Evolutionary conservation across 2,113 vertebrate genomes (phyloP).

Genomic region (Phalacrocorax pelagicus): DNA sequence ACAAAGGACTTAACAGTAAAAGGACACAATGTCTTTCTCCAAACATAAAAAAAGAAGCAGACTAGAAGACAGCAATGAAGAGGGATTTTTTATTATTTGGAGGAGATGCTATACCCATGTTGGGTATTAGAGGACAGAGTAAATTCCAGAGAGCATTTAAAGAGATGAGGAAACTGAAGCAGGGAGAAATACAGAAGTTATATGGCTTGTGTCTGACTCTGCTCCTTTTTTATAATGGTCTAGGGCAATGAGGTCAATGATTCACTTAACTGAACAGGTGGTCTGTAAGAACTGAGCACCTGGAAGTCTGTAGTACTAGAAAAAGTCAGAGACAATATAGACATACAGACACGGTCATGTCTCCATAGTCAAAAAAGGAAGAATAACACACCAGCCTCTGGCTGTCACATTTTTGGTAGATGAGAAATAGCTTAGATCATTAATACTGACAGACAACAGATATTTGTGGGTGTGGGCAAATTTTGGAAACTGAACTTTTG

Average conservation of each 20-base stretch:
- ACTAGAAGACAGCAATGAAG: neutral
- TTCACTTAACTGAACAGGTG: neutral
- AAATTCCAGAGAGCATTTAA: neutral
- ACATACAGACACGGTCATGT: neutral
- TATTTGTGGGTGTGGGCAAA: neutral
- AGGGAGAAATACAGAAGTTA: neutral
- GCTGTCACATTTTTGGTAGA: neutral
- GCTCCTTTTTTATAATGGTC: neutral
- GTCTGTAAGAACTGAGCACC: neutral
- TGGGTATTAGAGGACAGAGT: neutral
- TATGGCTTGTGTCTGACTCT: neutral
- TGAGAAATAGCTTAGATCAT: neutral
- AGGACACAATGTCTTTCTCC: neutral
- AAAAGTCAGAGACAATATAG: neutral
- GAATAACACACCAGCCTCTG: neutral
- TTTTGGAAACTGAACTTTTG: neutral
- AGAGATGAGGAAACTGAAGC: neutral
- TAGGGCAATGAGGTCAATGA: neutral
- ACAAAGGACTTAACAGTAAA: neutral
- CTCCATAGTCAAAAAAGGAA: neutral
- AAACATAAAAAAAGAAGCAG: neutral
- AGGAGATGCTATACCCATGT: neutral
- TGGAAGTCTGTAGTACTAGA: neutral
- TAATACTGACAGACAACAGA: neutral
- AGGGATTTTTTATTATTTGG: neutral